A percentile compares a stretch with the other conserved stretches of the same genome.
phyloP scores from a whole-genome alignment of 2,888 invertebrate genomes.

The Acleris laterana region DNA sequence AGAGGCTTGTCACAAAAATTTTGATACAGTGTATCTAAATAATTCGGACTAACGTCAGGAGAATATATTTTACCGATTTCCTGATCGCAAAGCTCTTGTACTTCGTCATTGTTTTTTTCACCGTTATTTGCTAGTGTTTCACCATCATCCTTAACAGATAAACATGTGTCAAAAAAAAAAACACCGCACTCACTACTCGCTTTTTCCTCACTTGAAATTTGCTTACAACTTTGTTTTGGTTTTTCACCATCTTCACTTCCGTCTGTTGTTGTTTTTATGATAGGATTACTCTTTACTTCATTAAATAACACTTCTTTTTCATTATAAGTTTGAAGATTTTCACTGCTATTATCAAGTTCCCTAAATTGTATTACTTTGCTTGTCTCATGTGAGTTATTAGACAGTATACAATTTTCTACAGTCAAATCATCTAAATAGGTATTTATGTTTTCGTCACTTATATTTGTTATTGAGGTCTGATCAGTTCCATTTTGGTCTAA shows the following conservation, averaged over 20 bases:
- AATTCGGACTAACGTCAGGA: background rate
- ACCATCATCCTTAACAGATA: constrained; percentile 2
- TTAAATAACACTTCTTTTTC: background rate
- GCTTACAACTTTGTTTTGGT: background rate
- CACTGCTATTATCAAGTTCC: background rate
- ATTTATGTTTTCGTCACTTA: background rate
- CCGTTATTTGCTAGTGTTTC: background rate
- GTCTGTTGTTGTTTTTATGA: background rate
- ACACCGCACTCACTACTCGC: background rate
- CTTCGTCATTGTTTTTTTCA: constrained; percentile 1
- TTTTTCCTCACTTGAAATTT: background rate
- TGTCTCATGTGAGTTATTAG: background rate
- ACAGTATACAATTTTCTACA: background rate
- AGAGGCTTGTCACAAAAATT: constrained; percentile 37
- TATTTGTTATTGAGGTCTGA: background rate
- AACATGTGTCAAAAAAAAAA: background rate
- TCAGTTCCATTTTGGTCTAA: background rate
- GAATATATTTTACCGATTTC: background rate
- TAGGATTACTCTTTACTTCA: background rate
- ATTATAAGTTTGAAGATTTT: background rate
- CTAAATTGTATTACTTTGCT: background rate
- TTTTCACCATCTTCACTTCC: background rate
- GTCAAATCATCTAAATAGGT: background rate
- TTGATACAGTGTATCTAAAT: background rate
- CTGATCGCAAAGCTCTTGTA: constrained; percentile 1